A percentile compares a stretch with the other conserved stretches of the same genome.
Evolutionary conservation across 2,888 invertebrate genomes (phyloP).

Genomic region (Xestobium rufovillosum): DNA sequence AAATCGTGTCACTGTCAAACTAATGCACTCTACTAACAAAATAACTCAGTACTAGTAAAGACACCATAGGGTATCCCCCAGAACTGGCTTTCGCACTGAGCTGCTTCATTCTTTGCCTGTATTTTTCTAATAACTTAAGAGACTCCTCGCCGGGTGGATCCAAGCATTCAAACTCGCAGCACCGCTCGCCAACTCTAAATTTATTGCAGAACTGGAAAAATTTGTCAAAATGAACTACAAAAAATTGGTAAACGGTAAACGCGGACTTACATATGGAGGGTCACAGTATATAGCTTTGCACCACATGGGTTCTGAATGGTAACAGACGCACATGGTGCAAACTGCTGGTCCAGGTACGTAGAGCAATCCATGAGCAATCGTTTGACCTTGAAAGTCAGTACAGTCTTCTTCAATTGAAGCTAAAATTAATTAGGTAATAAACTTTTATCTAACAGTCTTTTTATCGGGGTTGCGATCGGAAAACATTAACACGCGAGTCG

Average conservation of each 20-base stretch:
- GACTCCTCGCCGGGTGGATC: conserved; percentile 64
- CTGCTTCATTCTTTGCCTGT: conserved; percentile 30
- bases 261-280: conserved; percentile 73
- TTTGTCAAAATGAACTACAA: too few species aligned
- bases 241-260: background rate
- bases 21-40: too few species aligned
- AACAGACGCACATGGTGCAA: conserved; percentile 78
- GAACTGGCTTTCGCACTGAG: too few species aligned
- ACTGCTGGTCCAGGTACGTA: conserved; percentile 82
- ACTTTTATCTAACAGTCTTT: too few species aligned
- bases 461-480: too few species aligned
- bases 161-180: conserved; percentile 84
- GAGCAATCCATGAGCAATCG: conserved; percentile 67
- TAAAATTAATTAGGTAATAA: too few species aligned
- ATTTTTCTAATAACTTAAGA: conserved; percentile 33
- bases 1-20: too few species aligned
- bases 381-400: conserved; percentile 74
- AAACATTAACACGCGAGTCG: too few species aligned
- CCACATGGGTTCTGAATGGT: conserved; percentile 80
- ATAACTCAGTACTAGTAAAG: too few species aligned
- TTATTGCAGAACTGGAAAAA: conserved; percentile 69
- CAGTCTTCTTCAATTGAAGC: conserved; percentile 70
- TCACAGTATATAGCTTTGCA: conserved; percentile 82
- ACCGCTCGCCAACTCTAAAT: conserved; percentile 74
- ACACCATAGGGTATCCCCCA: too few species aligned